Conservation (phyloP, 2,888 invertebrate species). For the Lycia hirtaria region DNA sequence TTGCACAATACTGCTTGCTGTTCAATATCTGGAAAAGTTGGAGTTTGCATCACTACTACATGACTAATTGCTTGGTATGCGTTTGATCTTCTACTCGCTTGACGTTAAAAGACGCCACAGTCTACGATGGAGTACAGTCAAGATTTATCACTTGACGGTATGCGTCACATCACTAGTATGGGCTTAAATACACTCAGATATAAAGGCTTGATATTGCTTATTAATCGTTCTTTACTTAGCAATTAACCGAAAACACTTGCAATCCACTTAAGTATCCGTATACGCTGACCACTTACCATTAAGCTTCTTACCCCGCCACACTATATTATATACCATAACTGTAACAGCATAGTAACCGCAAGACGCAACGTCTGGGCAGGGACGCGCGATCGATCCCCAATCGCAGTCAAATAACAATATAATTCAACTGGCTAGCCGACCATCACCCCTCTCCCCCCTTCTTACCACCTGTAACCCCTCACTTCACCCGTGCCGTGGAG, state of each 20-base stretch:
- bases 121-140: too few species aligned
- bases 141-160: too few species aligned
- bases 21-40: too few species aligned
- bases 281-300: conserved; percentile 9
- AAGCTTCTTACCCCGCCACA: conserved; percentile 10
- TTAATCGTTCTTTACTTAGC: neutral
- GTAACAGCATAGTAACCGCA: conserved; percentile 41
- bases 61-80: too few species aligned
- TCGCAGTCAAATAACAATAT: conserved; percentile 55
- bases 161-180: too few species aligned
- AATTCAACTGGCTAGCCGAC: conserved; percentile 55
- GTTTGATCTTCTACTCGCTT: too few species aligned
- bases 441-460: conserved; percentile 30
- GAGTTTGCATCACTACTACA: too few species aligned
- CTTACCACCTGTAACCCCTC: conserved; percentile 37
- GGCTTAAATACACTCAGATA: neutral
- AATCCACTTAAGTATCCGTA: neutral
- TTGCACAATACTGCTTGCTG: too few species aligned
- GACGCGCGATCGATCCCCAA: conserved; percentile 52
- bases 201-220: neutral
- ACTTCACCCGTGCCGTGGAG: conserved; percentile 13
- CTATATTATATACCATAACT: conserved; percentile 28
- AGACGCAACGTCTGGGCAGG: conserved; percentile 39
- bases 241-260: neutral
- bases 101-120: too few species aligned